Percentiles rank a stretch among this genome's conserved stretches.
Evolutionary conservation across 2,888 invertebrate genomes (phyloP).

Genomic region (Drosophila mimica): DNA sequence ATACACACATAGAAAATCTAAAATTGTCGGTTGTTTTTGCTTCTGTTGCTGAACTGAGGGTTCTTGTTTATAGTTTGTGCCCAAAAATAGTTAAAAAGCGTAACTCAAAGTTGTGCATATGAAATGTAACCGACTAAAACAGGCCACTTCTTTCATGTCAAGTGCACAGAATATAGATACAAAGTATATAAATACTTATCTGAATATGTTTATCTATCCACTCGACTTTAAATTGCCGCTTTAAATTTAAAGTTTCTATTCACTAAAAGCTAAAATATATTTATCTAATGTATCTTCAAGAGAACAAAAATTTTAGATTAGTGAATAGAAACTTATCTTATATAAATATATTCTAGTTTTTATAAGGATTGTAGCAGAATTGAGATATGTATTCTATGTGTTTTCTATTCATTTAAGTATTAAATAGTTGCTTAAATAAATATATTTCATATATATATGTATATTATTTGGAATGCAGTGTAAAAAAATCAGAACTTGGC

Average conservation of each 20-base stretch:
- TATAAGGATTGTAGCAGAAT: not conserved
- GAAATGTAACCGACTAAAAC: not conserved
- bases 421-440: not conserved
- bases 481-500: not conserved
- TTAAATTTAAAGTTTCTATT: not conserved
- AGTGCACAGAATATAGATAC: not conserved
- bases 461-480: not conserved
- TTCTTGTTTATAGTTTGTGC: conserved; percentile 36
- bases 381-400: not conserved
- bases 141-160: not conserved
- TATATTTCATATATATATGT: not conserved
- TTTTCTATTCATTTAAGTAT: not conserved
- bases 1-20: conserved; percentile 14
- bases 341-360: not conserved
- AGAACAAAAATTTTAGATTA: too few species aligned
- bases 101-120: not conserved
- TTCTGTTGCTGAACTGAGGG: conserved; percentile 30
- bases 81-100: conserved; percentile 31
- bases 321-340: too few species aligned
- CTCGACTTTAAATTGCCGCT: not conserved
- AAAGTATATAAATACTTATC: not conserved
- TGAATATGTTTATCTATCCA: not conserved
- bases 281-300: too few species aligned
- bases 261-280: not conserved
- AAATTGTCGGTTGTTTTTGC: conserved; percentile 32